These are phyloP conservation scores for Colistium nudipinnis DNA, from an alignment of 2,113 vertebrate species.

Conservation along the genomic window DNA sequence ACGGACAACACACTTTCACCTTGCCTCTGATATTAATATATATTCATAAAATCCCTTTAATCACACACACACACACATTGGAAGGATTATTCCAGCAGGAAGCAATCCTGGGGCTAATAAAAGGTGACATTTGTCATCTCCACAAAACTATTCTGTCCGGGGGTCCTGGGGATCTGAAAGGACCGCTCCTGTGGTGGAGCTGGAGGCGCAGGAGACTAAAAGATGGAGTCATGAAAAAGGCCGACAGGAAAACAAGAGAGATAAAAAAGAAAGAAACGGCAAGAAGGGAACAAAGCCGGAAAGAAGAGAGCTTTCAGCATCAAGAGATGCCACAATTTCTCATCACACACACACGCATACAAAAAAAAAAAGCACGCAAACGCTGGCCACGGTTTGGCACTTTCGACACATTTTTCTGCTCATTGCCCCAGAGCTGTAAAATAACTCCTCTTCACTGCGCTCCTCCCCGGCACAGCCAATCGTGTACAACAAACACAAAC, in stretches of 20 bases:
- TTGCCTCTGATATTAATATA: constrained; percentile 5
- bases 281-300: not conserved
- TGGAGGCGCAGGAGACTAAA: constrained; percentile 13
- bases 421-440: constrained; percentile 53
- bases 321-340: not conserved
- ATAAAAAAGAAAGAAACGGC: not conserved
- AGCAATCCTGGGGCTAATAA: constrained; percentile 22
- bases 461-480: constrained; percentile 38
- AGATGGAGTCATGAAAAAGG: constrained; percentile 30
- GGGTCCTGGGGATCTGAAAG: not conserved
- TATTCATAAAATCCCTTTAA: constrained; percentile 33
- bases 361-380: constrained; percentile 20
- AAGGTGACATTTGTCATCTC: constrained; percentile 36
- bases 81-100: constrained; percentile 37
- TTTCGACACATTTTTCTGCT: constrained; percentile 27
- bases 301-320: not conserved
- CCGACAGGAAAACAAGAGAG: constrained; percentile 12
- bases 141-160: constrained; percentile 33
- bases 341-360: not conserved
- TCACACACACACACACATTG: not conserved
- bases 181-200: not conserved
- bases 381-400: constrained; percentile 27
- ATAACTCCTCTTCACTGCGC: constrained; percentile 57
- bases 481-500: constrained; percentile 37
- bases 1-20: constrained; percentile 10